Base-by-base conservation (phyloP, 1,140 invertebrate genomes). In the Acromyrmex echinatior region DNA sequence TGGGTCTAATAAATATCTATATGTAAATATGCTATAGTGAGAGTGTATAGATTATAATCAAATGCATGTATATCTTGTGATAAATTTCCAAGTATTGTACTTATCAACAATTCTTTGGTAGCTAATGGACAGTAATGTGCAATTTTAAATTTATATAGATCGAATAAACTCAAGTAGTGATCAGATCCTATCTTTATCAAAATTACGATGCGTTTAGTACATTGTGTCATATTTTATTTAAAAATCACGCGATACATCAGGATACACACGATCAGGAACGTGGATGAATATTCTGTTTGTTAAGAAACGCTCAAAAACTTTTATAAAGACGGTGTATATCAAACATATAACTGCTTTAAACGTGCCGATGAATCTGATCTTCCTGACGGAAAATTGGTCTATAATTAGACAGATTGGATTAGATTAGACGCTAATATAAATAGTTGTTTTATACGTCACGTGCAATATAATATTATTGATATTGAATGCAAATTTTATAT, bases 331-430 rank as follows among this genome's bases (percentile, higher is more conserved):
- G 9, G 9, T 18, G 1, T 35, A 12, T 35, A 35, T 66, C 18
- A 16, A 18, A 35, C 9, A 39, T 66, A 66, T 66, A 66, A 66
- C 63, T 66, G 31, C 63, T 66, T 66, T n/a, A 66, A 66, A 39
- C 3, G 9, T 66, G 16, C 3, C 18, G n/a, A 35, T 31, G 63
- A n/a, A 35, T 9, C 16, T 31, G 16, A 65, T 0, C 0, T 65
- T 18, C 31, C 14, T 35, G 3, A 63, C 28, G 3, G 35, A 66
- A 35, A 66, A 35, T 66, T 66, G 31, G 7, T 35, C 4, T 66
- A 18, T 35, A n/a, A 35, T 66, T 16, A 14, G 63, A 35, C 14
- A 65, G 14, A 65, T 65, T 35, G 31, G 16, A n/a, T 65, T 65
- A 65, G 9, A 65, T 65, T 18, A 31, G 2, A 65, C 25, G 63